phyloP scores from a whole-genome alignment of 2,113 vertebrate genomes.

The Crotalus tigris region DNA sequence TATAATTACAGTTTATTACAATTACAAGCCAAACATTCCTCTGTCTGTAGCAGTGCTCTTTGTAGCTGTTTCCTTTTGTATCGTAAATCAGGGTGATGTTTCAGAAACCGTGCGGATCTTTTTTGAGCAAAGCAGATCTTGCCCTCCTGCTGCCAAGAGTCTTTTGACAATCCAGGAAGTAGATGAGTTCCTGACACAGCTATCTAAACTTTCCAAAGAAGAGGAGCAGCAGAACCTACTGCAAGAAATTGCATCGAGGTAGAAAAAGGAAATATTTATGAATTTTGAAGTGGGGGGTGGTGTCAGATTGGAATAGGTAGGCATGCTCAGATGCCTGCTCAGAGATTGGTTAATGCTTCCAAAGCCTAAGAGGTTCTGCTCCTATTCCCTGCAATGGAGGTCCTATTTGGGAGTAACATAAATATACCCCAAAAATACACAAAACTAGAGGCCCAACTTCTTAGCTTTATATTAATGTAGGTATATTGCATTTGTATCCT shows the following conservation, averaged over 20 bases:
- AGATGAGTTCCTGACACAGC: conserved; percentile 80
- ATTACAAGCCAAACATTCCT: not conserved
- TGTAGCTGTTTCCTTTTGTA: not conserved
- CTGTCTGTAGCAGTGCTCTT: not conserved
- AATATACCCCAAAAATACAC: not conserved
- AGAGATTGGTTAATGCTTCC: not conserved
- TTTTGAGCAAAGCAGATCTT: conserved; percentile 89
- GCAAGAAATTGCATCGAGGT: conserved; percentile 85
- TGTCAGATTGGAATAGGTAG: not conserved
- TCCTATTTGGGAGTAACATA: not conserved
- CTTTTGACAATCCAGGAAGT: conserved; percentile 94
- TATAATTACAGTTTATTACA: not conserved
- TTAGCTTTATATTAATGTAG: not conserved
- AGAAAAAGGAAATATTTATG: not conserved
- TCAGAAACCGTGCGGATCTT: conserved; percentile 93
- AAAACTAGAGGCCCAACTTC: not conserved
- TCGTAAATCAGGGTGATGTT: conserved; percentile 85
- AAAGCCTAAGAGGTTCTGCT: not conserved
- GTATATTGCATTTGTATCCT: not conserved
- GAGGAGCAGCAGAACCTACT: conserved; percentile 93
- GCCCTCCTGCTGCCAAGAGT: conserved; percentile 89
- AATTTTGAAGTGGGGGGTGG: not conserved
- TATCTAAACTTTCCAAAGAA: conserved; percentile 92
- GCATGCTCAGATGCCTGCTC: not conserved
- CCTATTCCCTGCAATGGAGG: not conserved